phyloP scores from a whole-genome alignment of 1,140 invertebrate genomes.

The Micrasema minimum region DNA sequence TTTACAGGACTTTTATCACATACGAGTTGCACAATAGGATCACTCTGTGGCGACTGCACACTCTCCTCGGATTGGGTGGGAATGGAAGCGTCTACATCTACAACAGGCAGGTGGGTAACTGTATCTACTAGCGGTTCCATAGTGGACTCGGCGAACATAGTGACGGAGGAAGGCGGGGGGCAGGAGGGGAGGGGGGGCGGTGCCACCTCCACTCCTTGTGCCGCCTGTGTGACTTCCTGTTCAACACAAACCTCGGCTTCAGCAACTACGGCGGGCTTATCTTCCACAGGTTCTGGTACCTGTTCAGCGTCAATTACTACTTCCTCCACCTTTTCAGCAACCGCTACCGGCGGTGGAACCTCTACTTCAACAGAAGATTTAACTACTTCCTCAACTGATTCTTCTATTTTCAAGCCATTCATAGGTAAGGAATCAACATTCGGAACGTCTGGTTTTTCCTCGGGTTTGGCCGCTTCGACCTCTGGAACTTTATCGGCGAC shows the following conservation, averaged over 20 bases:
- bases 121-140: conserved; percentile 65
- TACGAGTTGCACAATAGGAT: conserved; percentile 35
- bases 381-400: conserved; percentile 56
- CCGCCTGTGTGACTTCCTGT: conserved; percentile 61
- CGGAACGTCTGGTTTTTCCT: conserved; percentile 23
- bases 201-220: conserved; percentile 58
- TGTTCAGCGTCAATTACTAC: conserved; percentile 56
- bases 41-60: conserved; percentile 49
- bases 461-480: conserved; percentile 51
- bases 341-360: conserved; percentile 52
- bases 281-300: conserved; percentile 58
- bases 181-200: conserved; percentile 65
- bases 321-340: conserved; percentile 60
- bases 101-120: conserved; percentile 45
- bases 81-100: conserved; percentile 48
- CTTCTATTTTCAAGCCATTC: conserved; percentile 63
- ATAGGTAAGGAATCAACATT: conserved; percentile 58
- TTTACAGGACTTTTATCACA: conserved; percentile 50
- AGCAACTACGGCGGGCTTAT: conserved; percentile 60
- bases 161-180: conserved; percentile 66
- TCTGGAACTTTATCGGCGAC: conserved; percentile 56
- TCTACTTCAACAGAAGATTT: conserved; percentile 53
- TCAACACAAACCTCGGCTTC: conserved; percentile 67
- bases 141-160: conserved; percentile 65
- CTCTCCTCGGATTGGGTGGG: conserved; percentile 55